A percentile compares a stretch with the other conserved stretches of the same genome.
Conservation (phyloP, 1,140 invertebrate genomes). For the Trissolcus basalis region DNA sequence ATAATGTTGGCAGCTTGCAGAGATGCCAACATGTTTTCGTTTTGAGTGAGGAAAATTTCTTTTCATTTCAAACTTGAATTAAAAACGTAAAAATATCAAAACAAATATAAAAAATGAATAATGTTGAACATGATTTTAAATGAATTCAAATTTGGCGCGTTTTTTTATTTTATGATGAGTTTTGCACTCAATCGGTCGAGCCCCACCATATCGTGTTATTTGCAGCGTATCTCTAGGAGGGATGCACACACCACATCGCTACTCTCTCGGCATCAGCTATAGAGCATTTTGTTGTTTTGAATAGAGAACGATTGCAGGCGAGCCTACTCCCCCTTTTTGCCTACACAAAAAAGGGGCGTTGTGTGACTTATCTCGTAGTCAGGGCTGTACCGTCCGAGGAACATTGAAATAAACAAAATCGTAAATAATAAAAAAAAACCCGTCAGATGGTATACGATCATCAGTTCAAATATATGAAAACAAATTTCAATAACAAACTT, state of each 20-base stretch:
- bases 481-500: too few relatives aligned
- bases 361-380: not conserved
- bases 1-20: too few relatives aligned
- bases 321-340: constrained; percentile 13
- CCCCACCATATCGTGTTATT: constrained; percentile 3
- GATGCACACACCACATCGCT: not conserved
- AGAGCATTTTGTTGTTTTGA: constrained; percentile 31
- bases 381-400: constrained; percentile 1
- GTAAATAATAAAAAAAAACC: not conserved
- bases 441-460: too few relatives aligned
- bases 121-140: too few relatives aligned
- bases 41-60: too few relatives aligned
- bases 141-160: not conserved
- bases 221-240: not conserved
- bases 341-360: not conserved
- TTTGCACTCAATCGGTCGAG: not conserved
- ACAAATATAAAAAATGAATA: too few relatives aligned
- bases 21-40: too few relatives aligned
- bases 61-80: too few relatives aligned
- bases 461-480: too few relatives aligned
- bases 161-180: not conserved
- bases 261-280: not conserved
- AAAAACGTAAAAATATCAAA: too few relatives aligned
- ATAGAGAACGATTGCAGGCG: constrained; percentile 17
- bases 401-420: not conserved